Base-by-base conservation (phyloP, 1,140 invertebrate species). In the Laodelphax striatellus region DNA sequence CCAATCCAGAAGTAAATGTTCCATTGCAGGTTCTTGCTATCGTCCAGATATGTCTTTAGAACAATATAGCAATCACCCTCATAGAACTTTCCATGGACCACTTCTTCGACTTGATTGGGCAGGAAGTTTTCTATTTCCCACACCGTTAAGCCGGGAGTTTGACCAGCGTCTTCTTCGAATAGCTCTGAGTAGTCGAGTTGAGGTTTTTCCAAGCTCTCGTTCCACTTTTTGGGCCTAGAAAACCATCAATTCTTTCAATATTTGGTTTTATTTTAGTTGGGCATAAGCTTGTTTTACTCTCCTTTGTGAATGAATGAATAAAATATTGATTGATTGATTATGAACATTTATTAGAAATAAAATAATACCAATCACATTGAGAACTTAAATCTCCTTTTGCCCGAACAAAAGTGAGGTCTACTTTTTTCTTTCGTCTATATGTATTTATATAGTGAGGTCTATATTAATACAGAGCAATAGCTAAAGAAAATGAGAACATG, bases 121-220 rank as follows among this genome's bases (percentile, higher is more conserved):
- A 98, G 77, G 72, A 99, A 99, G 73, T 99, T 99, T 75, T 99
- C 96, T 62, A 99, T 99, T 78, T 98, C 95, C 94, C 95, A 98
- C 61, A 95, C 85, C 2, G 87, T 86, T 17, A 97, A 68, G 19
- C 92, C 92, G 0, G 87, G 86, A 46, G 87, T 80, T 70, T 96
- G 92, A 5, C 96, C 96, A 1, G 95, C 92, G 71, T 97, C 94
- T 66, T 96, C 91, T 68, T 99, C 96, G 74, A 98, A 99, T 74
- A 99, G 94, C 72, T 99, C 95, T 0, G 94, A 97, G 76, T 99
- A 99, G 77, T 99, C 94, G n/a, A 99, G 71, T 19, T 92, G 87
- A 0, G 95, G 96, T 70, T 97, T 95, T 71, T 96, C 92, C 55
- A 98, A 73, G 34, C 87, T 84, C 77, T 98, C 95, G 70, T 94